These are phyloP conservation scores for Lobophora halterata DNA, from an alignment of 2,888 invertebrate species.

Conservation along the genomic window DNA sequence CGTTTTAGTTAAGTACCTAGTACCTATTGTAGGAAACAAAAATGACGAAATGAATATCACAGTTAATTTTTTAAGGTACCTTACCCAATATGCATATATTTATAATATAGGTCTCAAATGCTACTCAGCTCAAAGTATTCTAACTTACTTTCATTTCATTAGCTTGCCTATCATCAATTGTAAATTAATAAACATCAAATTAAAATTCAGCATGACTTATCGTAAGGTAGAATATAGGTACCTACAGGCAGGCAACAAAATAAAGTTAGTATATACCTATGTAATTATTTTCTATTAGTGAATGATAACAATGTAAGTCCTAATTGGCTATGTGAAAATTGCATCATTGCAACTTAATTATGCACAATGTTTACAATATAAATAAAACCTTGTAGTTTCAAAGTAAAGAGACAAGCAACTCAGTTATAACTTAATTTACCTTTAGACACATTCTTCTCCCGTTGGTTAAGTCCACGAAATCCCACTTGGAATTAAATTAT, in stretches of 20 bases:
- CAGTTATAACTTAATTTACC: slow-evolving; percentile 46
- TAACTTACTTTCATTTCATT: no score
- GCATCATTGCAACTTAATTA: slow-evolving; percentile 38
- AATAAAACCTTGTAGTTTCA: slow-evolving; percentile 38
- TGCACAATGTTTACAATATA: slow-evolving; percentile 49
- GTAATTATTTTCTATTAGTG: slow-evolving; percentile 10
- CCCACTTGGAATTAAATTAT: slow-evolving; percentile 33
- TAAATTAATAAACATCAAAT: no score
- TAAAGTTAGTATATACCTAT: no score
- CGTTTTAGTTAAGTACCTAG: slow-evolving; percentile 26
- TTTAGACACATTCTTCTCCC: slow-evolving; percentile 49
- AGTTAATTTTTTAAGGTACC: no score
- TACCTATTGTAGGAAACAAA: slow-evolving; percentile 32
- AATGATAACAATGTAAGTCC: slow-evolving; percentile 38
- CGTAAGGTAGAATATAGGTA: no score
- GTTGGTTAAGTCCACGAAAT: slow-evolving; percentile 35
- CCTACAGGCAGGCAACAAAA: no score
- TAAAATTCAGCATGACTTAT: no score
- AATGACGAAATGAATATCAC: no score
- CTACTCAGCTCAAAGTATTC: no score
- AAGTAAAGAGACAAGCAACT: slow-evolving; percentile 42
- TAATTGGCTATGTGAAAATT: slow-evolving; percentile 41
- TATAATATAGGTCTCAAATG: no score
- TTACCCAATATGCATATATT: no score
- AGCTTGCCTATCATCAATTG: no score